Percentiles rank a stretch among this genome's conserved stretches.
These are phyloP conservation scores for Hippocampus guttulatus DNA, from an alignment of 2,113 vertebrate species.

Conservation along the genomic window DNA sequence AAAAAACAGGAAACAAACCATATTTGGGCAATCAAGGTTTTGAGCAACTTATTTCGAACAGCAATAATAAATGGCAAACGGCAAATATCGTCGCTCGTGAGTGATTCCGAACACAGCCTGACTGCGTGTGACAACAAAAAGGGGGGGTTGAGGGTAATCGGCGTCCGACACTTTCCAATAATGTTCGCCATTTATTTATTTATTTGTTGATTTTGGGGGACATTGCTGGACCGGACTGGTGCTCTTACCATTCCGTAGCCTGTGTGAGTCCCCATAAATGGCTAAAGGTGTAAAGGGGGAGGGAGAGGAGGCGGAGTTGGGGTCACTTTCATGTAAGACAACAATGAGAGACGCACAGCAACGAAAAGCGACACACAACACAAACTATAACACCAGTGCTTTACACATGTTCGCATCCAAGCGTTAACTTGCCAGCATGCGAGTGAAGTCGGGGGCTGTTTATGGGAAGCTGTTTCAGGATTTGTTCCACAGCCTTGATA, in stretches of 20 bases:
- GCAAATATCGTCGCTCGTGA: not conserved
- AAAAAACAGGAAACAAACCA: too few relatives aligned
- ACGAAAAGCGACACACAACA: conserved; percentile 6
- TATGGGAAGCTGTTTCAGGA: not conserved
- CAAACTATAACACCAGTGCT: not conserved
- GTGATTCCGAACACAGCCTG: not conserved
- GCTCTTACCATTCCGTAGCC: conserved; percentile 86
- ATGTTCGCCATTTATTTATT: conserved; percentile 26
- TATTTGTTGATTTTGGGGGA: not conserved
- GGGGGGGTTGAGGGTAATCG: conserved; percentile 11
- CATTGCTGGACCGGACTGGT: conserved; percentile 53
- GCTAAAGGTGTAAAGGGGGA: conserved; percentile 61
- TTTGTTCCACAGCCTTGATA: too few relatives aligned
- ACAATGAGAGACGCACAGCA: conserved; percentile 24
- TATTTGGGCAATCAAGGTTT: too few relatives aligned
- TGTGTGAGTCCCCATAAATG: conserved; percentile 76
- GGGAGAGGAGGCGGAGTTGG: conserved; percentile 55
- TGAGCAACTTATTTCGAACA: too few relatives aligned
- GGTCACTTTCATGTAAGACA: conserved; percentile 54
- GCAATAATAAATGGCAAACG: not conserved
- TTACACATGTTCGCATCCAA: not conserved
- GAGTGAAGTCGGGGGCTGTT: not conserved
- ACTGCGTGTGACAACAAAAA: conserved; percentile 20
- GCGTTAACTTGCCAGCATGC: not conserved
- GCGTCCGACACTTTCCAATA: conserved; percentile 54